These are phyloP conservation scores for Rallus crepitans DNA, from an alignment of 2,797 vertebrate species.

Conservation along the genomic window DNA sequence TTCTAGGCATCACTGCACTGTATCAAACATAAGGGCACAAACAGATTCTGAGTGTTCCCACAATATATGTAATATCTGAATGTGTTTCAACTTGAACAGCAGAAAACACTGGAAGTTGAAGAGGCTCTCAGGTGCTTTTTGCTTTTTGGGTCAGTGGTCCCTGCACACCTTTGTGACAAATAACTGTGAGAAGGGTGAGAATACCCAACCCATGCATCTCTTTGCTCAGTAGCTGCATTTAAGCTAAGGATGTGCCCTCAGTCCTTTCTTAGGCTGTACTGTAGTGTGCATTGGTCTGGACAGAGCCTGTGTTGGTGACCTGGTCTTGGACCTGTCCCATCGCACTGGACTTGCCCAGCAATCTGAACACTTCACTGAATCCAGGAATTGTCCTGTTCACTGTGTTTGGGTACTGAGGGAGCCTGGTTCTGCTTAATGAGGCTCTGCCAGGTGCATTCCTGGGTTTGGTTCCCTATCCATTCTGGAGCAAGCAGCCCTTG, in stretches of 20 bases:
- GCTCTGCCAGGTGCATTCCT: background rate
- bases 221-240: background rate
- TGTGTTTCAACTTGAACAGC: background rate
- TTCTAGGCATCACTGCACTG: background rate
- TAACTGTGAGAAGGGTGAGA: background rate
- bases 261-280: background rate
- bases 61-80: background rate
- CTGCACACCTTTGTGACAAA: background rate
- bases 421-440: too few species aligned
- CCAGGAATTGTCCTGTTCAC: background rate
- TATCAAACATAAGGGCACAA: background rate
- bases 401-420: too few species aligned
- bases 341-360: background rate
- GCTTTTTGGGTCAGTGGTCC: background rate
- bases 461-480: background rate
- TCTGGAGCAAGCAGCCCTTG: background rate
- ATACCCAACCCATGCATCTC: fast-evolving
- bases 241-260: background rate
- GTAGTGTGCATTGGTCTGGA: background rate
- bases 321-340: background rate
- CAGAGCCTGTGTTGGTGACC: background rate
- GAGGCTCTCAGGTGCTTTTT: background rate
- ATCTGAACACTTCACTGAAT: background rate
- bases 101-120: background rate
- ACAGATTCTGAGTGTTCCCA: background rate